phyloP scores from a whole-genome alignment of 2,113 vertebrate species.

The Taxidea taxus region DNA sequence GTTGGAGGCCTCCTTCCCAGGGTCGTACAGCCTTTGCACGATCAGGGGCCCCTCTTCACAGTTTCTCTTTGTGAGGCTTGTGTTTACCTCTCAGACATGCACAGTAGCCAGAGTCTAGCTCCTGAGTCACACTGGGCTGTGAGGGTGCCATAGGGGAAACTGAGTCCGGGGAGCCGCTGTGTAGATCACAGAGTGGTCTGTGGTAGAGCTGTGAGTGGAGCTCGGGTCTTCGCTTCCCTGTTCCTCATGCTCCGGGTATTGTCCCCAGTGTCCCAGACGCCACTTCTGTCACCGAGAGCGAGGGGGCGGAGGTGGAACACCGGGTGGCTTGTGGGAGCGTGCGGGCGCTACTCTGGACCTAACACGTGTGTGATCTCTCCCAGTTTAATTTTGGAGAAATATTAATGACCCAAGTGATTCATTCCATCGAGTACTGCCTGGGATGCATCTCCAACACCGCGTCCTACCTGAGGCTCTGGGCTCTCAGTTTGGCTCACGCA shows the following conservation, averaged over 20 bases:
- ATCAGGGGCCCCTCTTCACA: not conserved
- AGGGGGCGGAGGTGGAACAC: not conserved
- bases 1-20: accelerated
- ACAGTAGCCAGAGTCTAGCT: too few species aligned
- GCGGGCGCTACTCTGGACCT: accelerated
- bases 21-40: not conserved
- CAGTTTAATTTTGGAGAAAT: slow-evolving; percentile 92
- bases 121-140: not conserved
- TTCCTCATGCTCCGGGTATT: accelerated
- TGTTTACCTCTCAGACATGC: accelerated
- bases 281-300: not conserved
- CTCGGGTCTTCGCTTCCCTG: accelerated
- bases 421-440: slow-evolving; percentile 97
- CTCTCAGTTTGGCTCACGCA: slow-evolving; percentile 96
- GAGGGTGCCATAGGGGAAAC: not conserved
- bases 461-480: slow-evolving; percentile 97
- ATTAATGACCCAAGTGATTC: slow-evolving; percentile 94
- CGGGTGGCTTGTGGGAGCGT: accelerated
- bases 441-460: slow-evolving; percentile 98
- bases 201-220: not conserved
- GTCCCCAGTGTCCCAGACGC: not conserved
- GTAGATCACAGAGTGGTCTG: not conserved
- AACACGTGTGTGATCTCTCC: slow-evolving; percentile 38
- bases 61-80: accelerated
- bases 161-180: not conserved